Evolutionary conservation across 1,140 invertebrate species (phyloP), one percentile per base, ranked within the genome.

Genomic region (Panonychus citri): DNA sequence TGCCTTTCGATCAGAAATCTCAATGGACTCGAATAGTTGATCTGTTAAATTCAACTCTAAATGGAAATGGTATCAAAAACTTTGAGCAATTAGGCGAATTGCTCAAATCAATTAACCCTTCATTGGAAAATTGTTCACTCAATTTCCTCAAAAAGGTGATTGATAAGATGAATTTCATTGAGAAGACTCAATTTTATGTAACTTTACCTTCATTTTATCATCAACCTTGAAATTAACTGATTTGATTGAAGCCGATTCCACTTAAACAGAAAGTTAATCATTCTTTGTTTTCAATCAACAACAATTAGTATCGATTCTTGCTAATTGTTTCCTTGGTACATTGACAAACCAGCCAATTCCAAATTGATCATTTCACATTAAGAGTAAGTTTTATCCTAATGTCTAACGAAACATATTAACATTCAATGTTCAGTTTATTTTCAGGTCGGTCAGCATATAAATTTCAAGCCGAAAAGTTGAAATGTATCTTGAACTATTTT

Each of bases 401-500:
- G 17, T 39, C 7, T 39, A n/a, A 10, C 17, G 17, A 39, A 10
- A 7, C 17, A 10, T 39, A 40, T 40, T 40, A 17, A 17, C 39
- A 40, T 40, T 7, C 37, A 7, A 39, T 17, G 40, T 58, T 54
- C 40, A 63, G 54, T 37, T 57, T 62, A 37, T 62, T 59, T 55
- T 34, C 49, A 57, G 56, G 28, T 17, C 61, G 39, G 19, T 27
- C 57, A 39, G 54, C 37, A 26, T 30, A 30, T 15, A 24, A 37
- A 3, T 15, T 27, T 28, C 72, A 68, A 54, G 54, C 65, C 61
- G 83, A 90, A 67, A 93, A 94, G 69, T 67, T 93, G 7, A 88
- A 84, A 68, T 90, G 86, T 67, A 74, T 93, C 19, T 75, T 86
- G 53, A 78, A 88, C 70, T 93, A 93, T 66, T 93, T 93, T 66